Conservation (phyloP, 2,113 vertebrate genomes). For the Alethe castanea region DNA sequence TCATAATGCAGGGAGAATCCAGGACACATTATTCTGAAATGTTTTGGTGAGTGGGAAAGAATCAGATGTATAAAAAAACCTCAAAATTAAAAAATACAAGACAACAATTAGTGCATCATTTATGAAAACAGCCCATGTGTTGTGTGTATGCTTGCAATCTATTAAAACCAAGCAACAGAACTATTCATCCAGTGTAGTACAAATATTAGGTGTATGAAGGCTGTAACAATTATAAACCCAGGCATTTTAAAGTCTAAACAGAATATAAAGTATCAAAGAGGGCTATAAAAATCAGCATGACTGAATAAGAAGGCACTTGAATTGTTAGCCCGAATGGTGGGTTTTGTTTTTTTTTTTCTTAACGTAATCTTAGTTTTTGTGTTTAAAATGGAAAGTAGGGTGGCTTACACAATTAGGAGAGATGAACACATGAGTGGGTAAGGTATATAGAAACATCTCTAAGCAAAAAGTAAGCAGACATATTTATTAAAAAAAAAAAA, state of each 20-base stretch:
- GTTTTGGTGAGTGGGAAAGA: background rate
- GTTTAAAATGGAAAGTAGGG: background rate
- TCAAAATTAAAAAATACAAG: background rate
- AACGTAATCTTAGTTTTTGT: background rate
- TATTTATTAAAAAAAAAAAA: background rate
- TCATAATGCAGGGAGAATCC: background rate
- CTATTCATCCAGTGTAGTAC: background rate
- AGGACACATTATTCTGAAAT: background rate
- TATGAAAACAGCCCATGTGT: background rate
- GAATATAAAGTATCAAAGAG: background rate
- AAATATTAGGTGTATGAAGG: background rate
- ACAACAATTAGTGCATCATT: background rate
- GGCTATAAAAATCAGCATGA: background rate
- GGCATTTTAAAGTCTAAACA: background rate
- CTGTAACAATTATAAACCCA: background rate
- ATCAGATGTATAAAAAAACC: background rate
- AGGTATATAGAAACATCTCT: background rate
- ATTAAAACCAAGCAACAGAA: background rate
- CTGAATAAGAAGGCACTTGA: background rate
- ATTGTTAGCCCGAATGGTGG: background rate
- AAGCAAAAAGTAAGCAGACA: background rate
- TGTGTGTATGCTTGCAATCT: background rate
- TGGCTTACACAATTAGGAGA: slow-evolving; percentile 24
- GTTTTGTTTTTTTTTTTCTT: background rate
- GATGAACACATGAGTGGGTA: background rate